A percentile compares a stretch with the other conserved stretches of the same genome.
Conservation (phyloP, 2,888 invertebrate species). For the Flabesymbios commensalis region DNA sequence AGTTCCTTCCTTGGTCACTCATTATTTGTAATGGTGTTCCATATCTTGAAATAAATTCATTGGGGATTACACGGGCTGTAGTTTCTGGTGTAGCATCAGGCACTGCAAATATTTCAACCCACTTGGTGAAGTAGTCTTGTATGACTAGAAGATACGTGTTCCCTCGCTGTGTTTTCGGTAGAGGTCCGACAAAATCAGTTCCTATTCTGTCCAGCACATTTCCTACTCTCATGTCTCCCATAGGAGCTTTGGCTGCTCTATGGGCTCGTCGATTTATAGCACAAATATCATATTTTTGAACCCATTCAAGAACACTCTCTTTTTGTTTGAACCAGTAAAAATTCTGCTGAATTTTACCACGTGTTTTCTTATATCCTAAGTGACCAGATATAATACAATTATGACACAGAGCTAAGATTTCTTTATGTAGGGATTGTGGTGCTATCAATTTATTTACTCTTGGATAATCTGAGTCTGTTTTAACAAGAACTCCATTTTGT, state of each 20-base stretch:
- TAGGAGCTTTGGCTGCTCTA: background rate
- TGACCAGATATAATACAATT: background rate
- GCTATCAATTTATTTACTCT: conserved; percentile 1
- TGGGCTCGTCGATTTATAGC: background rate
- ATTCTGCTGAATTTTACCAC: background rate
- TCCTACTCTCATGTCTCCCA: background rate
- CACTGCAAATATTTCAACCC: conserved; percentile 17
- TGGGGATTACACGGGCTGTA: conserved; percentile 30
- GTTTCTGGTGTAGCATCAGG: conserved; percentile 26
- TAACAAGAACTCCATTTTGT: background rate
- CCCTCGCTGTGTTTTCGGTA: conserved; percentile 24
- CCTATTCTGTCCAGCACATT: conserved; percentile 22
- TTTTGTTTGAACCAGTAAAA: conserved; percentile 2
- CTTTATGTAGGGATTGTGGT: background rate
- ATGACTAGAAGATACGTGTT: conserved; percentile 35
- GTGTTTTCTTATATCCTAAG: conserved; percentile 3
- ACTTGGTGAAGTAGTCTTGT: conserved; percentile 35
- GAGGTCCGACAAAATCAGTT: conserved; percentile 34
- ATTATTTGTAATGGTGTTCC: conserved; percentile 28
- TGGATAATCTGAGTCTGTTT: too few relatives aligned
- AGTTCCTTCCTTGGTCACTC: conserved; percentile 36
- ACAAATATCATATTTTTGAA: background rate
- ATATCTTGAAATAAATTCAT: conserved; percentile 27
- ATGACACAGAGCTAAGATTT: background rate
- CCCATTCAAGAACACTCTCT: background rate